Conservation (phyloP, 2,797 vertebrate genomes). For the Aplochiton taeniatus region DNA sequence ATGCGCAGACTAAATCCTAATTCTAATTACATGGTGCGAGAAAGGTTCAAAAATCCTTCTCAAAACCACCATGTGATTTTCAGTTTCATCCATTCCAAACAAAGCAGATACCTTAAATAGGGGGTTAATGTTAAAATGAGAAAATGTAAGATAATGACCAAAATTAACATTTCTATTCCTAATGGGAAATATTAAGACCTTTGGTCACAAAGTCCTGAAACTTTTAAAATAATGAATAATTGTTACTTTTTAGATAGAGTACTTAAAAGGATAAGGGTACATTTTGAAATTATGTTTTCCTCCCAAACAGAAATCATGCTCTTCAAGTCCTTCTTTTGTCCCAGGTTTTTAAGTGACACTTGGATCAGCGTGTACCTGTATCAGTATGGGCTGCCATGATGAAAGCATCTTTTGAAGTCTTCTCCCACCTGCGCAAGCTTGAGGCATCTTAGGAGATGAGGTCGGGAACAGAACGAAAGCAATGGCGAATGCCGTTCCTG, state of each 20-base stretch:
- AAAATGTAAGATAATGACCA: too few relatives aligned
- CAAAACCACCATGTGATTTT: too few relatives aligned
- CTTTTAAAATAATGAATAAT: too few relatives aligned
- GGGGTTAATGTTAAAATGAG: too few relatives aligned
- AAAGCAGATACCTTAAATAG: too few relatives aligned
- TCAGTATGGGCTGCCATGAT: neutral
- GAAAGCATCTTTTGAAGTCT: neutral
- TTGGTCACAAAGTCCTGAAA: too few relatives aligned
- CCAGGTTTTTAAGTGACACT: neutral
- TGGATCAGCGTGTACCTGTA: neutral
- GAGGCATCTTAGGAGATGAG: slow-evolving; percentile 4
- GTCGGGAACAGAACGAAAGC: slow-evolving; percentile 2
- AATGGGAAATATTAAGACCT: too few relatives aligned
- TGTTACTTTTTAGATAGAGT: too few relatives aligned
- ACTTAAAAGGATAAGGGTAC: too few relatives aligned
- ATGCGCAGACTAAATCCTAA: neutral
- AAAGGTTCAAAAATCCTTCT: neutral
- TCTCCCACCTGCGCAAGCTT: neutral
- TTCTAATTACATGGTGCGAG: slow-evolving; percentile 1
- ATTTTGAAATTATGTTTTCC: too few relatives aligned
- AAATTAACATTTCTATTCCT: too few relatives aligned
- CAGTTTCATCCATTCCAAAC: too few relatives aligned
- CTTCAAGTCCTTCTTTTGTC: neutral
- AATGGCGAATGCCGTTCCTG: neutral
- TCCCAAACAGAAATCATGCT: neutral